Evolutionary conservation across 2,113 vertebrate species (phyloP).

Genomic region (Antennarius striatus): DNA sequence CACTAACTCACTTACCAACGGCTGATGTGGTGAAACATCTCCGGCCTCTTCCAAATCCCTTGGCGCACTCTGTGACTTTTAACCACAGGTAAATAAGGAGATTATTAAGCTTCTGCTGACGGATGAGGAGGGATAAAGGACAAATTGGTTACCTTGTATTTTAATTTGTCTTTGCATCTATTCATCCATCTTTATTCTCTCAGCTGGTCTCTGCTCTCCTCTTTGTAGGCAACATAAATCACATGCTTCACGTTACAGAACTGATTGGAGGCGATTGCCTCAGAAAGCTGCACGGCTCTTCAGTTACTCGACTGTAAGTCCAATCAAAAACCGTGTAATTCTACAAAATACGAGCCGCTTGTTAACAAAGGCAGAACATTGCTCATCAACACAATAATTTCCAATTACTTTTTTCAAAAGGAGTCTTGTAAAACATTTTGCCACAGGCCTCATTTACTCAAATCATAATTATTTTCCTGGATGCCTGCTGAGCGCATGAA

Average conservation of each 20-base stretch:
- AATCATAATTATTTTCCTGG: too few relatives aligned
- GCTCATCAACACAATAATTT: conserved; percentile 10
- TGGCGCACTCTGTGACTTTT: conserved; percentile 10
- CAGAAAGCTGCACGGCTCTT: conserved; percentile 13
- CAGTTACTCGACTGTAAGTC: conserved; percentile 5
- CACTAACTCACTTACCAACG: conserved; percentile 69
- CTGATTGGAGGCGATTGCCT: conserved; percentile 8
- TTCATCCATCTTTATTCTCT: conserved; percentile 25
- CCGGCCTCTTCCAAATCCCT: conserved; percentile 39
- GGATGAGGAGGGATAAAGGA: conserved; percentile 32
- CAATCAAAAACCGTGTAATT: conserved; percentile 47
- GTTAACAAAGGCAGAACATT: neutral
- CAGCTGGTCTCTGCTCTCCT: neutral
- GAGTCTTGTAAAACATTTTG: too few relatives aligned
- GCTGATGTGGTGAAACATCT: conserved; percentile 64
- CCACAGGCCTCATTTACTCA: too few relatives aligned
- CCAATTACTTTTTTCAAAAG: conserved; percentile 15
- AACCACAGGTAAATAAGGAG: conserved; percentile 49
- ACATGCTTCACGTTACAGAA: conserved; percentile 17
- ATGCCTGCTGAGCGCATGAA: too few relatives aligned
- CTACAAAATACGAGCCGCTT: conserved; percentile 3
- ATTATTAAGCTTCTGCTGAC: conserved; percentile 53
- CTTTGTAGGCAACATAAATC: neutral
- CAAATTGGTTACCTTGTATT: conserved; percentile 34
- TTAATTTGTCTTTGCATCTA: conserved; percentile 11